Evolutionary conservation across 2,113 vertebrate genomes (phyloP).

Genomic region (Butorides virescens): DNA sequence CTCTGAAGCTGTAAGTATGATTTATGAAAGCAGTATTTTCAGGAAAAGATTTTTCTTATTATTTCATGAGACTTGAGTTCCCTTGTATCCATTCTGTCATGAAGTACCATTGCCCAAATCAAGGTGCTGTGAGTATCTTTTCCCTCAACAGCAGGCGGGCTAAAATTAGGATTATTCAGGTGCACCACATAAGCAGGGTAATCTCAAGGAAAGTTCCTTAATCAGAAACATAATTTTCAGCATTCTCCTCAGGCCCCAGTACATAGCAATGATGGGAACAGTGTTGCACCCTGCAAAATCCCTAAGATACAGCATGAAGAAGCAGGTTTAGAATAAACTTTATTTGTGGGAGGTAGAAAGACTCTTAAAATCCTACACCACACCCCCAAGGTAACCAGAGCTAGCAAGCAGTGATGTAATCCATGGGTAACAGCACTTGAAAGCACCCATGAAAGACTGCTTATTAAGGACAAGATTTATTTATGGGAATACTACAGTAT

Average conservation of each 20-base stretch:
- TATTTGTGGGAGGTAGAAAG: not conserved
- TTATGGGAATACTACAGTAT: not conserved
- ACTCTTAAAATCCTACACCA: not conserved
- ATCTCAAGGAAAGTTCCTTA: not conserved
- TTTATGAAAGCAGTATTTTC: not conserved
- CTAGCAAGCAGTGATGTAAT: not conserved
- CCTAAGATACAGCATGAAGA: not conserved
- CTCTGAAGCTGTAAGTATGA: not conserved
- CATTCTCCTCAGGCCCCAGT: not conserved
- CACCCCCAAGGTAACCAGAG: not conserved
- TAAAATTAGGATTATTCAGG: not conserved
- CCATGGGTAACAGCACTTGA: not conserved
- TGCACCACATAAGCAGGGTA: not conserved
- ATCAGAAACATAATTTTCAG: not conserved
- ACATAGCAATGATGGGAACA: fast-evolving
- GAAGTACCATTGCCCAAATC: not conserved
- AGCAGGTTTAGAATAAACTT: not conserved
- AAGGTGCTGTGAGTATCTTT: not conserved
- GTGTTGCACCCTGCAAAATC: not conserved
- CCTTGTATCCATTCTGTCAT: not conserved
- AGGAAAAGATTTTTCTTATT: not conserved
- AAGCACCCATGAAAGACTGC: not conserved
- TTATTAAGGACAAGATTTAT: not conserved
- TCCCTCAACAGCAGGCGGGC: not conserved
- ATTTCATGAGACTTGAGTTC: not conserved